Percentiles rank a stretch among this genome's conserved stretches.
These are phyloP conservation scores for Tetranychus urticae DNA, from an alignment of 1,140 invertebrate genomes.

Conservation along the genomic window DNA sequence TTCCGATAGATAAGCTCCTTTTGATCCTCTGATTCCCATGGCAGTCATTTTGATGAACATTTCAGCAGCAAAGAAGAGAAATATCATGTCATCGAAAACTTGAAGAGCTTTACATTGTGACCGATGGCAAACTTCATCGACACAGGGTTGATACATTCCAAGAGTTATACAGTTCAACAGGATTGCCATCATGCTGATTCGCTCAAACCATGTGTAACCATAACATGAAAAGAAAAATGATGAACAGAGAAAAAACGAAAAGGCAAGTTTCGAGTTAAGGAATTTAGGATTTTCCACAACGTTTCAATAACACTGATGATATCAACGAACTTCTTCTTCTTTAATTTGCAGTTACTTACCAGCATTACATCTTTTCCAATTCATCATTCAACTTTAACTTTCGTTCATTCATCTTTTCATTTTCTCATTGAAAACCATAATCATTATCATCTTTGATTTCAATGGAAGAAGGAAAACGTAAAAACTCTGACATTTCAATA, in stretches of 20 bases:
- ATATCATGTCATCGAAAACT: conserved; percentile 94
- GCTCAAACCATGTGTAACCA: conserved; percentile 82
- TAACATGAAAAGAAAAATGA: background rate
- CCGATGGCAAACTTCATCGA: conserved; percentile 57
- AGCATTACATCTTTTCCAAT: too few relatives aligned
- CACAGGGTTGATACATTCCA: conserved; percentile 97
- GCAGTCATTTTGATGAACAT: conserved; percentile 96
- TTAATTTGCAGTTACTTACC: too few relatives aligned
- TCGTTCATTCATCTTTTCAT: too few relatives aligned
- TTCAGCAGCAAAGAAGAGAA: conserved; percentile 84
- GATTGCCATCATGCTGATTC: conserved; percentile 92
- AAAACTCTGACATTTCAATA: too few relatives aligned
- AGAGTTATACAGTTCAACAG: conserved; percentile 93
- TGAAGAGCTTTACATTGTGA: conserved; percentile 71
- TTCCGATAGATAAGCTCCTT: conserved; percentile 81
- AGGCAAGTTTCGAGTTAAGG: background rate
- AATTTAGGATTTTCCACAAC: background rate
- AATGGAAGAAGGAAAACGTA: too few relatives aligned
- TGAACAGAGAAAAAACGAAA: conserved; percentile 1
- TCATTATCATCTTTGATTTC: too few relatives aligned
- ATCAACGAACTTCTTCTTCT: too few relatives aligned
- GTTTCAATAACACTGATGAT: background rate
- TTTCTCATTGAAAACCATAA: too few relatives aligned
- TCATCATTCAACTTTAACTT: too few relatives aligned
- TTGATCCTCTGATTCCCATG: conserved; percentile 78